Conservation (phyloP, 2,113 vertebrate species). For the Planiliza haematocheilus region DNA sequence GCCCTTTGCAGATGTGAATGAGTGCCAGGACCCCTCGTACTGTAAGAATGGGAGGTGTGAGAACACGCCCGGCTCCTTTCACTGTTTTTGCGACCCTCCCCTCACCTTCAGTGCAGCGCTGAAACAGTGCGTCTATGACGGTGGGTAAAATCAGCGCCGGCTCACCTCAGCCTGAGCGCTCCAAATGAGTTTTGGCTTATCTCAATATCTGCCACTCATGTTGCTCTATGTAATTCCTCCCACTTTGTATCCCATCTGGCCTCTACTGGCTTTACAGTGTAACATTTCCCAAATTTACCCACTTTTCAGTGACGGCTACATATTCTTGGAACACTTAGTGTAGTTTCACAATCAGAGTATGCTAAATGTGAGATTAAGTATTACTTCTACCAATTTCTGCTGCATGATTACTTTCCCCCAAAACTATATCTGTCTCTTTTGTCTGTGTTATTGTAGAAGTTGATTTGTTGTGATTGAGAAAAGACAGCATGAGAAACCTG, state of each 20-base stretch:
- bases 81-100: constrained; percentile 89
- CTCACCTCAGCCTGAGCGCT: constrained; percentile 66
- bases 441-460: too few relatives aligned
- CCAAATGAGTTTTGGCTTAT: constrained; percentile 63
- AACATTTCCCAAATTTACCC: constrained; percentile 30
- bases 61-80: constrained; percentile 91
- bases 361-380: too few relatives aligned
- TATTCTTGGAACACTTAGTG: background rate
- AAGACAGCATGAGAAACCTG: too few relatives aligned
- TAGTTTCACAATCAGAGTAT: too few relatives aligned
- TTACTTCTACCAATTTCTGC: too few relatives aligned
- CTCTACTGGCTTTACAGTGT: constrained; percentile 39
- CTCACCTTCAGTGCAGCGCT: constrained; percentile 88
- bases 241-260: constrained; percentile 47
- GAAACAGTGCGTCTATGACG: constrained; percentile 88
- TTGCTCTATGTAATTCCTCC: constrained; percentile 59
- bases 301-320: constrained; percentile 27
- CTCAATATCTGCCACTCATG: constrained; percentile 62
- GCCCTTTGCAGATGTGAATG: constrained; percentile 90
- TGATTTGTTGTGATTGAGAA: too few relatives aligned
- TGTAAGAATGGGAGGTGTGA: constrained; percentile 91
- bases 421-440: too few relatives aligned
- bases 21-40: constrained; percentile 90
- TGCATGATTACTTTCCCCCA: too few relatives aligned
- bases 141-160: constrained; percentile 81